These are phyloP conservation scores for Crepidodera aurea DNA, from an alignment of 2,888 invertebrate genomes.

Conservation along the genomic window DNA sequence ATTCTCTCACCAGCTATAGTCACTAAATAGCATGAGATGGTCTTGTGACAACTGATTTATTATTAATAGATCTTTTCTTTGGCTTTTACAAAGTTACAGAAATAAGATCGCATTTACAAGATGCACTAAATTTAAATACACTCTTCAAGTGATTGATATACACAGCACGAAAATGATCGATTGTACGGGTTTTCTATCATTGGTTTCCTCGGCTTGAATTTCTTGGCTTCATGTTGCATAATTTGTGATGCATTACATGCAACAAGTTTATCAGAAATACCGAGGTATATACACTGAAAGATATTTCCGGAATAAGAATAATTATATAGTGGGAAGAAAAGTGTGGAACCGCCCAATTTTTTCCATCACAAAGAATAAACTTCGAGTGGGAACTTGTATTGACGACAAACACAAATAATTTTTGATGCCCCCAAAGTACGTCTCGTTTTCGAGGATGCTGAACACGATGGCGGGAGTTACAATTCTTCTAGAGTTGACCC, in stretches of 20 bases:
- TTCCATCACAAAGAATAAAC: too few species aligned
- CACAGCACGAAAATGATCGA: constrained; percentile 13
- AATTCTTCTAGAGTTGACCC: too few species aligned
- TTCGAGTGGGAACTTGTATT: too few species aligned
- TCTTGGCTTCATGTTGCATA: not conserved
- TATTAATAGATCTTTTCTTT: constrained; percentile 36
- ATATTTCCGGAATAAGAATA: too few species aligned
- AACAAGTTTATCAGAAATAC: not conserved
- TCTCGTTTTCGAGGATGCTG: too few species aligned
- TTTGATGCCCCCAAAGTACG: too few species aligned
- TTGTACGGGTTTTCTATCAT: constrained; percentile 3
- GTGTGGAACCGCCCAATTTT: too few species aligned
- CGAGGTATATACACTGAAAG: not conserved
- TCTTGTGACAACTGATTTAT: constrained; percentile 38
- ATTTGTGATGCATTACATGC: not conserved
- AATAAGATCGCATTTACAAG: constrained; percentile 9
- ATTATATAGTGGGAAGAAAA: too few species aligned
- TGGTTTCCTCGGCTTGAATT: not conserved
- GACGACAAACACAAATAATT: too few species aligned
- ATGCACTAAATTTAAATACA: constrained; percentile 15
- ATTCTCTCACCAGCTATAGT: constrained; percentile 28
- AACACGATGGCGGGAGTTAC: too few species aligned
- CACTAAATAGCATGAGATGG: constrained; percentile 25
- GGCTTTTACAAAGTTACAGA: constrained; percentile 30
- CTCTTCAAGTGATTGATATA: constrained; percentile 20